Evolutionary conservation across 2,797 vertebrate species (phyloP).

Genomic region (Microctenopoma lineatum): DNA sequence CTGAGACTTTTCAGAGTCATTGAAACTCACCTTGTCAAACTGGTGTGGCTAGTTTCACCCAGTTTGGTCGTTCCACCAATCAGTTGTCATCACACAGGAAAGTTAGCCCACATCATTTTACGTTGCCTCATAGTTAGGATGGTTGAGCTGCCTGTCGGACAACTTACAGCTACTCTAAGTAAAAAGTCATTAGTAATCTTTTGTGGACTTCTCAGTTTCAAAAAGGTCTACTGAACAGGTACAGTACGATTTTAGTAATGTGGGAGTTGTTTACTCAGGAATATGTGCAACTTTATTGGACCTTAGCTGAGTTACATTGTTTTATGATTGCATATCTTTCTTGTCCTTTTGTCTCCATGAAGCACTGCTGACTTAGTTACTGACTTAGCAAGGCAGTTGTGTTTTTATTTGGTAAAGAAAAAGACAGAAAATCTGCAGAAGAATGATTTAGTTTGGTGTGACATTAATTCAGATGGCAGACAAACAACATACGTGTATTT

Average conservation of each 20-base stretch:
- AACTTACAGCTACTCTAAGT: conserved; percentile 1
- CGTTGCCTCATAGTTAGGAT: conserved; percentile 34
- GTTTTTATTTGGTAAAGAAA: not conserved
- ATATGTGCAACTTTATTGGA: not conserved
- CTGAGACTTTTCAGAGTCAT: conserved; percentile 26
- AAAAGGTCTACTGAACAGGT: conserved; percentile 50
- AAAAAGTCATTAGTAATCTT: not conserved
- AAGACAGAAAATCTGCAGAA: not conserved
- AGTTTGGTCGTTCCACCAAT: conserved; percentile 48
- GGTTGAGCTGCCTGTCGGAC: conserved; percentile 20
- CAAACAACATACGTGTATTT: not conserved
- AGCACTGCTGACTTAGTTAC: not conserved
- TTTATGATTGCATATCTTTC: not conserved
- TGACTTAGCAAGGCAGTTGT: not conserved
- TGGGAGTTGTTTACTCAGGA: not conserved
- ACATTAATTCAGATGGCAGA: not conserved
- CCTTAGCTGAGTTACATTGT: not conserved
- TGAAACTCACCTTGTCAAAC: conserved; percentile 71
- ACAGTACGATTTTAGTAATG: conserved; percentile 16
- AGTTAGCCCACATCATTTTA: conserved; percentile 1
- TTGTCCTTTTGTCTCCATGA: not conserved
- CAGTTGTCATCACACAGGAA: conserved; percentile 21
- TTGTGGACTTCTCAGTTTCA: not conserved
- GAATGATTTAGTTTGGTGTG: not conserved
- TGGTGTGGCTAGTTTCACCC: conserved; percentile 69